phyloP scores from a whole-genome alignment of 2,113 vertebrate genomes.

The Chloroceryle aenea region DNA sequence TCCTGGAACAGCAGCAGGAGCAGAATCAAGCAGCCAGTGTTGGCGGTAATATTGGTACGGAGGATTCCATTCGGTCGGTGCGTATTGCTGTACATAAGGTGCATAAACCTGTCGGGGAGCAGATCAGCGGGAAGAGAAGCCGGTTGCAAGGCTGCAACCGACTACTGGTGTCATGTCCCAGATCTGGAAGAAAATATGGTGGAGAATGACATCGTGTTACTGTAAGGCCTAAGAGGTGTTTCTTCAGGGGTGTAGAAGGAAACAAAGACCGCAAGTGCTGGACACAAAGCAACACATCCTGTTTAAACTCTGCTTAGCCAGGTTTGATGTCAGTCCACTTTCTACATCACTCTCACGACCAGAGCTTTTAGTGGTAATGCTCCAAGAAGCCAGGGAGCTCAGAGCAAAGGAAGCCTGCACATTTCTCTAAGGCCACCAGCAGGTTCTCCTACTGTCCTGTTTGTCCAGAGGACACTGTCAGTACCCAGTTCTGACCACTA shows the following conservation, averaged over 20 bases:
- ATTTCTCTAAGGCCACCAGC: neutral
- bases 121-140: constrained; percentile 89
- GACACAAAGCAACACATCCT: neutral
- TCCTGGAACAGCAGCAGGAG: constrained; percentile 51
- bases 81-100: constrained; percentile 49
- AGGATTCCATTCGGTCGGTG: constrained; percentile 26
- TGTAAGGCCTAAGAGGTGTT: neutral
- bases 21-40: constrained; percentile 66
- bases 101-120: neutral
- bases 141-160: constrained; percentile 93
- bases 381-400: neutral
- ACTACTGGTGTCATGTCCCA: constrained; percentile 98
- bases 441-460: neutral
- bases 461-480: neutral
- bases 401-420: neutral
- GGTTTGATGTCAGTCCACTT: neutral
- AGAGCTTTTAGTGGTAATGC: neutral
- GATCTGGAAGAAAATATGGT: constrained; percentile 79
- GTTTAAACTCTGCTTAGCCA: neutral
- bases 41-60: constrained; percentile 52
- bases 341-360: neutral
- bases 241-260: neutral
- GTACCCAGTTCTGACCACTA: neutral
- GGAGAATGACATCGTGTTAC: neutral
- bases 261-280: neutral